Base-by-base conservation (phyloP, 2,113 vertebrate genomes). In the Uria aalge region DNA sequence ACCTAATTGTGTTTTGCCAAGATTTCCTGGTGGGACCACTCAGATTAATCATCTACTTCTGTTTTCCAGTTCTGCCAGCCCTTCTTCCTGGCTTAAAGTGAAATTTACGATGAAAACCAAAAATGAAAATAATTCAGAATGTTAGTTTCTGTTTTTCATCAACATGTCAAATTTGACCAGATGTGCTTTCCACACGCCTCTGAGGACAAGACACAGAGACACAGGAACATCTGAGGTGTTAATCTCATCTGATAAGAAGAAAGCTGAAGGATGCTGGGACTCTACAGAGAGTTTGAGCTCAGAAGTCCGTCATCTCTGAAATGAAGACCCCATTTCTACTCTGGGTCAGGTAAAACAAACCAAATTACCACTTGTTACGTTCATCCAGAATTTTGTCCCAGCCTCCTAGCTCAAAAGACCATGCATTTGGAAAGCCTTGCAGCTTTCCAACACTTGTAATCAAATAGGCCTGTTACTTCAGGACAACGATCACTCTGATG, bases 1-100 rank as follows among this genome's bases (percentile, higher is more conserved):
- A 84, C 22, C 12, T 67, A 53, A 66, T 20, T 59, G 17, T 4
- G 3, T 95, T 95, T 95, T 91, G 86, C 67, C 79, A 95, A 89
- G 55, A 38, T 74, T 89, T 91, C 45, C 75, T 95, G 59, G 8
- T 91, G 68, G 43, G 29, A 88, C 22, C 6, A 14, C 14, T 83
- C 53, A 66, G 57, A 94, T 71, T 83, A 88, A 91, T 85, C 32
- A 88, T 73, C 43, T 92, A 41, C 67, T 94, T 93, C 94, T 85
- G 34, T 62, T 86, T 71, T 91, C 59, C 43, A 55, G 55, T 50
- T 92, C 80, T 81, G 47, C 72, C 55, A 92, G 60, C n/a, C 22
- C 36, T 48, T 91, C 50, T 62, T 88, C 27, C 43, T 86, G 55
- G 24, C 38, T 55, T 69, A 48, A 85, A 84, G 20, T 12, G 22